Evolutionary conservation across 1,140 invertebrate species (phyloP).

Genomic region (Penaeus chinensis): DNA sequence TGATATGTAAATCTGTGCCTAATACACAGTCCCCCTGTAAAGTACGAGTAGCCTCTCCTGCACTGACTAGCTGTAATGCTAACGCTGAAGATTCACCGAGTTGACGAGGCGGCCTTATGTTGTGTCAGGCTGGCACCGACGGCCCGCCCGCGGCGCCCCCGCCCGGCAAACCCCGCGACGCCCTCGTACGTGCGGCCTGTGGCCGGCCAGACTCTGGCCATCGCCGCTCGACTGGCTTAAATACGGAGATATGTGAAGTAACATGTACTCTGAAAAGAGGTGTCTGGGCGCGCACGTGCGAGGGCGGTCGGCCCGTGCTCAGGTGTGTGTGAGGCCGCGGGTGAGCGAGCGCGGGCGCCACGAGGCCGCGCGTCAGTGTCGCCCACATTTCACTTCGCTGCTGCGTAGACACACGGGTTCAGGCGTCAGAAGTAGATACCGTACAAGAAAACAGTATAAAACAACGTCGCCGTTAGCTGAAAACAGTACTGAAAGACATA

Average conservation of each 20-base stretch:
- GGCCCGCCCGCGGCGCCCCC: not conserved
- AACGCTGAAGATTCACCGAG: constrained; percentile 50
- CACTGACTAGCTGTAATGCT: constrained; percentile 49
- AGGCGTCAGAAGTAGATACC: constrained; percentile 50
- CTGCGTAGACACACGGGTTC: constrained; percentile 43
- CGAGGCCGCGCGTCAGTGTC: constrained; percentile 16
- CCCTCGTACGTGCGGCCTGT: no score
- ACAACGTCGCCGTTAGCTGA: constrained; percentile 28
- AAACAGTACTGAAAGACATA: constrained; percentile 55
- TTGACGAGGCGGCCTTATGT: constrained; percentile 32
- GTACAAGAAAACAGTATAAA: constrained; percentile 50
- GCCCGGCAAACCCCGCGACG: not conserved
- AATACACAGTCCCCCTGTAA: constrained; percentile 50
- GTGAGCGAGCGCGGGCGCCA: constrained; percentile 8
- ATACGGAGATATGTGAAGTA: no score
- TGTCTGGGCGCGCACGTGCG: constrained; percentile 24
- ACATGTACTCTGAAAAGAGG: not conserved
- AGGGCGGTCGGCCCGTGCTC: constrained; percentile 29
- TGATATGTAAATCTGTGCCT: constrained; percentile 55
- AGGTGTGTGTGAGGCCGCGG: constrained; percentile 25
- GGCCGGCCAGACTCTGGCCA: no score
- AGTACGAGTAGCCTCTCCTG: constrained; percentile 37
- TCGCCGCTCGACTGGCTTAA: no score
- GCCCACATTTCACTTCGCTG: constrained; percentile 35
- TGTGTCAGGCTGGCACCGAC: constrained; percentile 28